Evolutionary conservation across 1,140 invertebrate genomes (phyloP).

Genomic region (Augochlora pura): DNA sequence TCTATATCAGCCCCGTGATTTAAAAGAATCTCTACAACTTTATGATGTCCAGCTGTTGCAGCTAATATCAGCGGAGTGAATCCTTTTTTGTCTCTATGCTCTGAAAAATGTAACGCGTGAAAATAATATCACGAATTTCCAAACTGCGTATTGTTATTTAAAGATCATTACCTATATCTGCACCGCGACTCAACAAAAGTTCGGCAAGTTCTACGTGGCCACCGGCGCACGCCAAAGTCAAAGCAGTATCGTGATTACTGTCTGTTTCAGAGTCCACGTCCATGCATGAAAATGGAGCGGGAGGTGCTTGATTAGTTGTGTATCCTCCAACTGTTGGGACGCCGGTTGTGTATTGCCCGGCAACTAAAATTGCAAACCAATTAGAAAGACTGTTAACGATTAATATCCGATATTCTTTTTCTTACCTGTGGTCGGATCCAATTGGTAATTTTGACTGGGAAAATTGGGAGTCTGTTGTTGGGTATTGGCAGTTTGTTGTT

Average conservation of each 20-base stretch:
- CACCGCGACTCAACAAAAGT: constrained; percentile 92
- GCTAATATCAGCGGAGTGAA: constrained; percentile 98
- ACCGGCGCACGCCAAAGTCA: constrained; percentile 97
- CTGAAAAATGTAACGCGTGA: constrained; percentile 70
- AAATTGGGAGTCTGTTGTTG: constrained; percentile 76
- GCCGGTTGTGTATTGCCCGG: constrained; percentile 71
- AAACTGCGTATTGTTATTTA: background rate
- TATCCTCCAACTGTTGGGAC: constrained; percentile 65
- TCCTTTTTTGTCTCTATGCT: constrained; percentile 99
- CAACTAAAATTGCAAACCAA: constrained; percentile 46
- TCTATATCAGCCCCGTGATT: constrained; percentile 97
- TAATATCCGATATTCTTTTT: background rate
- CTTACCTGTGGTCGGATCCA: constrained; percentile 79
- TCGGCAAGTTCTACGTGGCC: constrained; percentile 98
- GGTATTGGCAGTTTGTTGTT: constrained; percentile 68
- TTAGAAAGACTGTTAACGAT: constrained; percentile 56
- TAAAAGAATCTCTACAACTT: constrained; percentile 95
- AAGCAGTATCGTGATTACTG: constrained; percentile 98
- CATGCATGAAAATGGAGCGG: constrained; percentile 84
- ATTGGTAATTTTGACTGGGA: constrained; percentile 75
- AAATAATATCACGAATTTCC: background rate
- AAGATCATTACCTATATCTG: constrained; percentile 87
- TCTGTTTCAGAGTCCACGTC: constrained; percentile 98
- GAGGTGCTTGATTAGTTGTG: constrained; percentile 77
- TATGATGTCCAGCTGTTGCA: constrained; percentile 97